Conservation (phyloP, 1,140 invertebrate species). For the Lordiphosa mommai region DNA sequence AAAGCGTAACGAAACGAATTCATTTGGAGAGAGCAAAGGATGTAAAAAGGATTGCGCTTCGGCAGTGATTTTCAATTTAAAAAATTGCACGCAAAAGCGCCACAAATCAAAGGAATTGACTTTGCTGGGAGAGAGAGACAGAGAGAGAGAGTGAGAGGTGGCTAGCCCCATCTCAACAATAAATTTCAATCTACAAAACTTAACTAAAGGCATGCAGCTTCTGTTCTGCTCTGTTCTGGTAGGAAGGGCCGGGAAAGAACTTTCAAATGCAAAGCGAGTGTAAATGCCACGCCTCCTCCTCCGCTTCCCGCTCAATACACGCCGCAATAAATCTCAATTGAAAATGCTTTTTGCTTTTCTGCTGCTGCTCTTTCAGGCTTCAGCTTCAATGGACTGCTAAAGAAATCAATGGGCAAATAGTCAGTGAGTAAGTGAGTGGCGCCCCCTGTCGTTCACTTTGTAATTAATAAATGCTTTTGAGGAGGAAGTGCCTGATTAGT, state of each 20-base stretch:
- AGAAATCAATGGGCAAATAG: constrained; percentile 71
- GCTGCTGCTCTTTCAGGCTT: constrained; percentile 48
- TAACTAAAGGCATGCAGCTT: constrained; percentile 58
- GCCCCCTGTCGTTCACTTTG: constrained; percentile 53
- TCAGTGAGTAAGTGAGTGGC: constrained; percentile 19
- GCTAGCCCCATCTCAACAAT: constrained; percentile 44
- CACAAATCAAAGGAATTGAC: constrained; percentile 77
- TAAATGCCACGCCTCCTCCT: constrained; percentile 22
- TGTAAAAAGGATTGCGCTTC: constrained; percentile 70
- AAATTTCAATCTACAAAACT: constrained; percentile 74
- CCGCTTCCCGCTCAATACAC: constrained; percentile 37
- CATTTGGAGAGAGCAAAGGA: constrained; percentile 61
- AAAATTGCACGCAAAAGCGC: constrained; percentile 77
- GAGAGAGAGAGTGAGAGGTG: constrained; percentile 9
- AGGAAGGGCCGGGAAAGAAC: constrained; percentile 34
- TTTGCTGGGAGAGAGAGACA: constrained; percentile 27
- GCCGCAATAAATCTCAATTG: constrained; percentile 77
- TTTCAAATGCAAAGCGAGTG: constrained; percentile 67
- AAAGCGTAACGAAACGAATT: constrained; percentile 57
- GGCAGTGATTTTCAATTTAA: constrained; percentile 77
- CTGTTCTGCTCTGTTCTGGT: constrained; percentile 27
- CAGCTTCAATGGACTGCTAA: constrained; percentile 61
- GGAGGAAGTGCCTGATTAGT: constrained; percentile 53
- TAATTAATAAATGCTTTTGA: constrained; percentile 67
- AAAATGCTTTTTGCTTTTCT: constrained; percentile 66